Evolutionary conservation across 2,113 vertebrate species (phyloP).

Genomic region (Merops nubicus): DNA sequence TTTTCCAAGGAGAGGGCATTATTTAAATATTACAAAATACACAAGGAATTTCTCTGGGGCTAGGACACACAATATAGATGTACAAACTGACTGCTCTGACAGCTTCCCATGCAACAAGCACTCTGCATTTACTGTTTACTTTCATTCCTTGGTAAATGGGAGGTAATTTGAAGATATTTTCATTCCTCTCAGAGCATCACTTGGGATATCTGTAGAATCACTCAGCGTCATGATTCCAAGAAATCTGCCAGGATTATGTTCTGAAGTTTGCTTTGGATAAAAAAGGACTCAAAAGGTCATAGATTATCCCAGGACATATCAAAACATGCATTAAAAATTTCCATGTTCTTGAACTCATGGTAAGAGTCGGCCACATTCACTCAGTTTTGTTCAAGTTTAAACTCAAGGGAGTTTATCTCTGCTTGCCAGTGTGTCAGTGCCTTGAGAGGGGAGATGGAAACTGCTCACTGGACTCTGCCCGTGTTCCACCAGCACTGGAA

Average conservation of each 20-base stretch:
- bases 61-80: background rate
- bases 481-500: background rate
- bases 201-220: slow-evolving; percentile 63
- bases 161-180: slow-evolving; percentile 51
- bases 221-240: slow-evolving; percentile 44
- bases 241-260: slow-evolving; percentile 47
- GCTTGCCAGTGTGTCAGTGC: background rate
- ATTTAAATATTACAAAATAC: slow-evolving; percentile 8
- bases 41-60: background rate
- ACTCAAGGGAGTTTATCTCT: background rate
- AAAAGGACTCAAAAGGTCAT: slow-evolving; percentile 40
- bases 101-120: slow-evolving; percentile 9
- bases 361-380: background rate
- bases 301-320: slow-evolving; percentile 58
- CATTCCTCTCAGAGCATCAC: slow-evolving; percentile 43
- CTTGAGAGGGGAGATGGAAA: background rate
- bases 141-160: slow-evolving; percentile 23
- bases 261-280: slow-evolving; percentile 58
- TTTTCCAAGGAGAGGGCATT: background rate
- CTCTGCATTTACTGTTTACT: background rate
- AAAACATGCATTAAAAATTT: slow-evolving; percentile 52
- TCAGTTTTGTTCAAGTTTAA: slow-evolving; percentile 18
- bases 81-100: background rate
- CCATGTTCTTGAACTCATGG: slow-evolving; percentile 32
- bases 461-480: background rate